Evolutionary conservation across 2,888 invertebrate genomes (phyloP), one percentile per base, ranked within the genome.

Genomic region (Yponomeuta cagnagella): DNA sequence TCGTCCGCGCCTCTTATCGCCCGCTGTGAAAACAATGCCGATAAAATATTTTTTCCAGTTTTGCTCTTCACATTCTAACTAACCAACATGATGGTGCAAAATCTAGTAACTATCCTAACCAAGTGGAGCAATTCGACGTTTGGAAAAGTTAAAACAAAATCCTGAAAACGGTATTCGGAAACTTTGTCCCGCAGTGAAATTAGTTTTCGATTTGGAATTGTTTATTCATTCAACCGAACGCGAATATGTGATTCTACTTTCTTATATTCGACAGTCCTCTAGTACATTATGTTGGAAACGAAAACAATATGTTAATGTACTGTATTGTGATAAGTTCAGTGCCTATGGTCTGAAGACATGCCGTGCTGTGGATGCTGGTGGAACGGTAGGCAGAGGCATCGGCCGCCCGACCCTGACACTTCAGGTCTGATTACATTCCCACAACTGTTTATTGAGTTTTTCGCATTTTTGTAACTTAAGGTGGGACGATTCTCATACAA

Each of bases 351-450:
- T 58, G 15, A 58, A 52, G 15, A 58, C 52, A 91, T 92, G 92
- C 88, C 91, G 74, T 92, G 92, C 77, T 92, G 92, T 80, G 91
- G 91, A 10, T 92, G 92, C 78, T 92, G 92, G 92, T 91, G 92
- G 90, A 90, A 86, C 71, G 90, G 92, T 77, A 86, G 90, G 77
- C 91, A 90, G 81, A 82, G 92, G 76, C 92, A 91, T 77, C 88
- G 92, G 75, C 92, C 90, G 69, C 90, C 91, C 73, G 88, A 91
- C 70, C 74, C 84, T 71, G 79, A 80, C 72, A 79, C 77, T 72
- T 73, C 84, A 89, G 91, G 91, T 91, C 15, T 58, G 52, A 58
- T 58, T 15, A 15, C 4, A 12, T 58, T 58, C 12, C 15, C 15
- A 58, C 8, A 58, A 58, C 52, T 58, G 6, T 12, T 15, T 58